Evolutionary conservation across 2,888 invertebrate genomes (phyloP).

Genomic region (Limnephilus auricula): DNA sequence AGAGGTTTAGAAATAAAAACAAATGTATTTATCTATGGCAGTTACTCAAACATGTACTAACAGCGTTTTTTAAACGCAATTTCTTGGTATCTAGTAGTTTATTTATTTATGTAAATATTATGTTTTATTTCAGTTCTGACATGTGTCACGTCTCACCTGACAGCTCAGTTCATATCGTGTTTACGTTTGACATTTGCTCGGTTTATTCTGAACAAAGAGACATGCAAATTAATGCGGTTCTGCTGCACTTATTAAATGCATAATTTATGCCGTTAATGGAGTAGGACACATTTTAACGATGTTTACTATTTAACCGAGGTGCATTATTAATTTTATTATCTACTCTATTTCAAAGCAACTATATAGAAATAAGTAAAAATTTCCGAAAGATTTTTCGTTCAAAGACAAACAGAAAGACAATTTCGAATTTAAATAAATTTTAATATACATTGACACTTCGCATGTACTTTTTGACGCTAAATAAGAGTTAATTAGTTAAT

Average conservation of each 20-base stretch:
- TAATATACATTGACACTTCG: too few species aligned
- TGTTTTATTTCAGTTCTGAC: not conserved
- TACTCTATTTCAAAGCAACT: not conserved
- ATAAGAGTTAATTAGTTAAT: too few species aligned
- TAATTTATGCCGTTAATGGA: not conserved
- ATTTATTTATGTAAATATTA: not conserved
- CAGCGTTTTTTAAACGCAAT: not conserved
- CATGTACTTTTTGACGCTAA: too few species aligned
- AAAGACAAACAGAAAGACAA: too few species aligned
- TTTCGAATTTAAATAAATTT: too few species aligned
- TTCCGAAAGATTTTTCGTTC: too few species aligned
- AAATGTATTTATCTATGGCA: not conserved
- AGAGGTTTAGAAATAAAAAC: too few species aligned
- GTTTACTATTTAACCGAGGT: not conserved
- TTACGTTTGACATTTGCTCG: conserved; percentile 12
- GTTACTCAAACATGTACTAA: not conserved
- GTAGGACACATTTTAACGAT: not conserved
- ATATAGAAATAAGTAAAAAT: too few species aligned
- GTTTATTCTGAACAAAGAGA: not conserved
- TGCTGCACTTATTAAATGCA: not conserved
- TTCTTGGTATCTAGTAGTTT: not conserved
- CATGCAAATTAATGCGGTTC: not conserved
- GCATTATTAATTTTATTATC: not conserved
- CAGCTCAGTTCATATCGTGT: conserved; percentile 8
- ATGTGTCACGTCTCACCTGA: not conserved